phyloP scores from a whole-genome alignment of 2,888 invertebrate species.

The Scaptomyza parva region DNA sequence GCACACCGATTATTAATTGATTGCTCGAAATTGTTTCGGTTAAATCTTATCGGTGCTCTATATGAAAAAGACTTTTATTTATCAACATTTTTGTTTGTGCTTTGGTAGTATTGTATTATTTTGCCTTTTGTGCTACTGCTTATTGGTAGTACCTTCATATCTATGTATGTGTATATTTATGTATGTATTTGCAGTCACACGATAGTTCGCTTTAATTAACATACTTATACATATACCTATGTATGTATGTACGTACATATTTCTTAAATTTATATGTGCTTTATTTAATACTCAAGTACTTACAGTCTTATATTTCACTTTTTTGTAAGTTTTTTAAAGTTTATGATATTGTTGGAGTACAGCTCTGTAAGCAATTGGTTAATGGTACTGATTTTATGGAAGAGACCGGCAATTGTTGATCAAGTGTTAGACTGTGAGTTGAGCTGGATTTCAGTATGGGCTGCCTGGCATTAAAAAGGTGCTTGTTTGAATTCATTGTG shows the following conservation, averaged over 20 bases:
- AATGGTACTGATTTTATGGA: too few relatives aligned
- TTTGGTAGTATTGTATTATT: constrained; percentile 25
- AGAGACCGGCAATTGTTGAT: too few relatives aligned
- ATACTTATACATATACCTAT: background rate
- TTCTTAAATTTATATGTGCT: too few relatives aligned
- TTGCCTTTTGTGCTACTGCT: constrained; percentile 25
- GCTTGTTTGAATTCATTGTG: too few relatives aligned
- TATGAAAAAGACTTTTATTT: constrained; percentile 55
- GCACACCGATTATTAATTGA: constrained; percentile 64
- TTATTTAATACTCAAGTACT: too few relatives aligned
- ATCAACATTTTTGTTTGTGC: constrained; percentile 48
- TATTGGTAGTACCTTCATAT: background rate
- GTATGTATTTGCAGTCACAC: constrained; percentile 2
- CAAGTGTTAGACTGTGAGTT: too few relatives aligned
- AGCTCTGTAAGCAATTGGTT: too few relatives aligned
- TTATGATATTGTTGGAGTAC: too few relatives aligned
- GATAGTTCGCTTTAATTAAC: constrained; percentile 6
- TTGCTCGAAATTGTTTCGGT: constrained; percentile 67
- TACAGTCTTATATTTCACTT: too few relatives aligned
- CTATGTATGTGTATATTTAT: background rate
- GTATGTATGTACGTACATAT: background rate
- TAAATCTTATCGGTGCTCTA: constrained; percentile 51
- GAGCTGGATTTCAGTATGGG: too few relatives aligned
- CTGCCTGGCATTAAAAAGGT: too few relatives aligned
- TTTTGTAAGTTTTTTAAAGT: too few relatives aligned